A percentile compares a stretch with the other conserved stretches of the same genome.
These are phyloP conservation scores for Rambutsinella grinnellia DNA, from an alignment of 2,888 invertebrate species.

Conservation along the genomic window DNA sequence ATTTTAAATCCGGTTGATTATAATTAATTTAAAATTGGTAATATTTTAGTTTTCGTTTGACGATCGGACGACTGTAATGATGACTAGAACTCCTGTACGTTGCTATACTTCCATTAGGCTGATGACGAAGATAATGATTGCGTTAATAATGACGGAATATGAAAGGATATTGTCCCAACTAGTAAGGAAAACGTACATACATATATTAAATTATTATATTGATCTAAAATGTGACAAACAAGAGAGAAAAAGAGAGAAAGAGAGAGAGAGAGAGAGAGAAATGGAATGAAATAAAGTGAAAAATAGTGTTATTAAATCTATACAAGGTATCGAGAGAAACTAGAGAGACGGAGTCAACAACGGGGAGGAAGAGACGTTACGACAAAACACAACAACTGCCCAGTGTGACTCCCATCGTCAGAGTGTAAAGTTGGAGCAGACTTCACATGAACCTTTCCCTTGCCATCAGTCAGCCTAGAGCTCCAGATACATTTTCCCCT, in stretches of 20 bases:
- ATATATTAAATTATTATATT: constrained; percentile 11
- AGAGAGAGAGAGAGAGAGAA: constrained; percentile 8
- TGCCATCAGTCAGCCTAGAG: constrained; percentile 23
- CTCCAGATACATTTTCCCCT: constrained; percentile 8
- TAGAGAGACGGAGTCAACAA: constrained; percentile 60
- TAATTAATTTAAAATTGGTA: too few relatives aligned
- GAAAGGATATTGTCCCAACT: neutral
- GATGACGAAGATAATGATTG: constrained; percentile 27
- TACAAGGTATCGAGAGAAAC: constrained; percentile 54
- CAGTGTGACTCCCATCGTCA: constrained; percentile 61
- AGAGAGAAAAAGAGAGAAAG: constrained; percentile 12
- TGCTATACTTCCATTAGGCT: neutral
- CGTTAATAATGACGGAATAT: constrained; percentile 29
- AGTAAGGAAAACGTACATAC: constrained; percentile 7
- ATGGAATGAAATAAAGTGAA: constrained; percentile 50
- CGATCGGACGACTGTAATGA: neutral
- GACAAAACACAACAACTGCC: constrained; percentile 59
- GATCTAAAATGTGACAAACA: constrained; percentile 25
- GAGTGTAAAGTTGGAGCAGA: constrained; percentile 58
- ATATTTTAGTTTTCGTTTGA: too few relatives aligned
- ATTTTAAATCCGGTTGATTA: too few relatives aligned
- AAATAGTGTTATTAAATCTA: constrained; percentile 53
- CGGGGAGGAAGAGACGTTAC: constrained; percentile 59
- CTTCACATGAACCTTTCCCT: constrained; percentile 55
- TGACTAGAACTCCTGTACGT: neutral